Percentiles rank a stretch among this genome's conserved stretches.
Conservation (phyloP, 2,113 vertebrate genomes). For the Coreoperca whiteheadi region DNA sequence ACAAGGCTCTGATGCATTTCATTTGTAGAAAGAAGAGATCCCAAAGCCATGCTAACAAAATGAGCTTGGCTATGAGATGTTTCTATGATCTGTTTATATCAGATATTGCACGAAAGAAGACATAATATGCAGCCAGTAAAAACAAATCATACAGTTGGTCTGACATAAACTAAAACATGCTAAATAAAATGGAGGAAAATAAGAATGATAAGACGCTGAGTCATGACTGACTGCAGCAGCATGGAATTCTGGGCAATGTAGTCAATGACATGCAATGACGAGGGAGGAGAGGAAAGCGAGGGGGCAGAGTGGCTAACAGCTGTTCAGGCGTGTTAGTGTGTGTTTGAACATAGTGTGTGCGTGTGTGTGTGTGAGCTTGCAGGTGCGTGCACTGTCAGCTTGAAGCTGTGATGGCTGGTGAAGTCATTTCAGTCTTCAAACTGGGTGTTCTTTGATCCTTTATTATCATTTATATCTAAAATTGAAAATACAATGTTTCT, state of each 20-base stretch:
- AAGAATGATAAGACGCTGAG: constrained; percentile 62
- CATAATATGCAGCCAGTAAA: constrained; percentile 7
- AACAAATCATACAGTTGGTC: constrained; percentile 15
- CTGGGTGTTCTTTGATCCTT: not conserved
- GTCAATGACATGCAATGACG: constrained; percentile 66
- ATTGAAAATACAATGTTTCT: not conserved
- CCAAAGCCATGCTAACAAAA: constrained; percentile 19
- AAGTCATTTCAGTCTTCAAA: constrained; percentile 54
- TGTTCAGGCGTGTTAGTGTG: constrained; percentile 28
- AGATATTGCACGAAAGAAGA: constrained; percentile 2
- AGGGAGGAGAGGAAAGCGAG: constrained; percentile 40
- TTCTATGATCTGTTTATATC: constrained; percentile 1
- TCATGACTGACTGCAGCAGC: constrained; percentile 73
- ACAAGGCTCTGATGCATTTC: constrained; percentile 12
- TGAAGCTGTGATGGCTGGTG: constrained; percentile 31
- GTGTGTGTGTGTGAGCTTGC: constrained; percentile 16
- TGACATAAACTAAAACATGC: constrained; percentile 59
- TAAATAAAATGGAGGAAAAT: constrained; percentile 73
- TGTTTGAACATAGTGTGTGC: not conserved
- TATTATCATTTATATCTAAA: not conserved
- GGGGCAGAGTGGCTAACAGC: constrained; percentile 20
- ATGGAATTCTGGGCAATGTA: constrained; percentile 74
- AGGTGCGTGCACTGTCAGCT: constrained; percentile 56
- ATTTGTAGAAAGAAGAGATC: constrained; percentile 14
- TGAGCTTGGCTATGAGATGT: not conserved